Conservation (phyloP, 2,888 invertebrate species). For the Halocaridina rubra region DNA sequence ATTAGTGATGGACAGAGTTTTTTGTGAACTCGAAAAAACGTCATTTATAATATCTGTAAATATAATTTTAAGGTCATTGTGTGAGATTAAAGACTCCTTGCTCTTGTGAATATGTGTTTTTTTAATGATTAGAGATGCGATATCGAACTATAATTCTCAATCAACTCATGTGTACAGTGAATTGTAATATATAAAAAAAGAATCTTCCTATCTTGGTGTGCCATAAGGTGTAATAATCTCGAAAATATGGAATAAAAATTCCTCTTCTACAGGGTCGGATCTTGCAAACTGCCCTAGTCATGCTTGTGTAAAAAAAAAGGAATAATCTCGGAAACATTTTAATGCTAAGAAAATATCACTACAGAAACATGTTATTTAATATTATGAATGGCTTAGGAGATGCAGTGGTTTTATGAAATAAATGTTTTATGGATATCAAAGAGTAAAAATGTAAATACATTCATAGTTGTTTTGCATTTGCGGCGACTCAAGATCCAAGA, state of each 20-base stretch:
- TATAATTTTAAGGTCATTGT: conserved; percentile 50
- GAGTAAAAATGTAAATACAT: too few species aligned
- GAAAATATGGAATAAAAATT: neutral
- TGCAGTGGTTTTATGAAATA: too few species aligned
- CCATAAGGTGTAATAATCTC: conserved; percentile 25
- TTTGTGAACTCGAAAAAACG: conserved; percentile 19
- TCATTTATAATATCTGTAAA: conserved; percentile 53
- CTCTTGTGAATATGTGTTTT: conserved; percentile 22
- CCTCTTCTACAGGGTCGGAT: neutral
- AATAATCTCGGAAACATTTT: too few species aligned
- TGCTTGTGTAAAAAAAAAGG: neutral
- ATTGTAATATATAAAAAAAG: too few species aligned
- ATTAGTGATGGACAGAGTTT: conserved; percentile 27
- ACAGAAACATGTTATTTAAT: too few species aligned
- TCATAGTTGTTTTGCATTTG: too few species aligned
- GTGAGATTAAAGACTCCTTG: conserved; percentile 40
- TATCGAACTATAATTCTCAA: neutral
- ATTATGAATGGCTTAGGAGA: too few species aligned
- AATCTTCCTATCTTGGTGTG: conserved; percentile 54
- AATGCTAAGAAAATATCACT: too few species aligned
- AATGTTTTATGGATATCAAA: too few species aligned
- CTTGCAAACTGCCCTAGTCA: conserved; percentile 48
- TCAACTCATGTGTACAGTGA: conserved; percentile 41
- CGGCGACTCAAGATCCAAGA: conserved; percentile 38
- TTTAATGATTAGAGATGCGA: neutral